Base-by-base conservation (phyloP, 2,888 invertebrate species). In the Scaptomyza reducta region DNA sequence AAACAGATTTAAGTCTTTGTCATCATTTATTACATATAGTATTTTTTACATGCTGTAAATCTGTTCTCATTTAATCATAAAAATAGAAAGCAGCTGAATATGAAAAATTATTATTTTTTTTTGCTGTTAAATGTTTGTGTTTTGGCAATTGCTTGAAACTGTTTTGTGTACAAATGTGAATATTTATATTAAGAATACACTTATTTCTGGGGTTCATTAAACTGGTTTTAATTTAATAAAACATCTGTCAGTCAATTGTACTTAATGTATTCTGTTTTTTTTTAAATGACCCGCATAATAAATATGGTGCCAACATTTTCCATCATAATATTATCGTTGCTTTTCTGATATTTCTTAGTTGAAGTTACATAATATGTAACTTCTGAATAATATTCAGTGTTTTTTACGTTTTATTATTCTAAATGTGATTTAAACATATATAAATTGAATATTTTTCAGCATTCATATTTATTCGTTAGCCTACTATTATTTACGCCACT, bases 41-140 rank as follows among this genome's bases (percentile, higher is more conserved):
- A 10, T 31, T 10, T 33, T 18, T 5, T 25, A 6, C 38, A 14
- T 18, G 35, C 16, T 44, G 44, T 18, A 33, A 50, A 55, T 44
- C n/a, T 65, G 44, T 49, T 65, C 35, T n/a, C 31, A 45, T 65
- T 65, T 29, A 13, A 13, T 31, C 18, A 31, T 49, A 42, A 47
- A 62, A 50, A 27, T 38, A 14, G 16, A 54, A 42, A 57, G n/a
- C 57, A 70, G 64, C 60, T 74, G 57, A 57, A 41, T 42, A 49
- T 49, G 42, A 33, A 41, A 14, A 54, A 60, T 57, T 35, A 16
- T 16, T 59, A 61, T 68, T 40, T 40, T 68, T 40, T 40, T 22
- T 7, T 40, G 3, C 22, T 22, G 22, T 22, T 40, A 3, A 9
- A 10, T 9, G 7, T 29, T 29, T 29, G 1, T 35, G 25, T 27